Conservation (phyloP, 1,140 invertebrate genomes). For the Atopsyche davidsoni region DNA sequence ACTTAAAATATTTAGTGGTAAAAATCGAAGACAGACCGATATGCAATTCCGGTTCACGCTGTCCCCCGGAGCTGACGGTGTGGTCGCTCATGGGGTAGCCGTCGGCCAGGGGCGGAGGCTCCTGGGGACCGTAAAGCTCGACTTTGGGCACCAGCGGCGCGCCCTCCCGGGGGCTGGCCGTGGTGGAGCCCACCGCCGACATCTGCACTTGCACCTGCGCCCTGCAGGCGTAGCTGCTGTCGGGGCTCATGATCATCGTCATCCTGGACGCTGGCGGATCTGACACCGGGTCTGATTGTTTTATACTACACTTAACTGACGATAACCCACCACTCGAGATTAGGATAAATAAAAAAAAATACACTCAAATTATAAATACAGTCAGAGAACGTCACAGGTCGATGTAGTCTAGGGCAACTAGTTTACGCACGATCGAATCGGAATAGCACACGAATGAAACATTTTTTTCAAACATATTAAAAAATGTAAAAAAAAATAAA, state of each 20-base stretch:
- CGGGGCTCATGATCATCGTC: constrained; percentile 48
- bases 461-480: too few relatives aligned
- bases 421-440: too few relatives aligned
- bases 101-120: constrained; percentile 7
- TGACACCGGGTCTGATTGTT: neutral
- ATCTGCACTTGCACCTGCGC: constrained; percentile 24
- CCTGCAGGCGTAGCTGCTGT: constrained; percentile 41
- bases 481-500: too few relatives aligned
- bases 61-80: constrained; percentile 40
- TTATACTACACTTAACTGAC: too few relatives aligned
- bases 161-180: constrained; percentile 8
- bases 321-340: too few relatives aligned
- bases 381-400: too few relatives aligned
- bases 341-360: too few relatives aligned
- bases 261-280: constrained; percentile 18
- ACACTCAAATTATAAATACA: too few relatives aligned
- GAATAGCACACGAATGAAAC: too few relatives aligned
- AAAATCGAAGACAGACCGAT: constrained; percentile 35
- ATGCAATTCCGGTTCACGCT: constrained; percentile 46
- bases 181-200: constrained; percentile 26
- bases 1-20: too few relatives aligned
- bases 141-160: constrained; percentile 6
- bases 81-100: constrained; percentile 19
- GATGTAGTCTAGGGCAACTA: too few relatives aligned
- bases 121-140: constrained; percentile 9